Percentiles rank a stretch among this genome's conserved stretches.
These are phyloP conservation scores for Oligia strigilis DNA, from an alignment of 2,888 invertebrate species.

Conservation along the genomic window DNA sequence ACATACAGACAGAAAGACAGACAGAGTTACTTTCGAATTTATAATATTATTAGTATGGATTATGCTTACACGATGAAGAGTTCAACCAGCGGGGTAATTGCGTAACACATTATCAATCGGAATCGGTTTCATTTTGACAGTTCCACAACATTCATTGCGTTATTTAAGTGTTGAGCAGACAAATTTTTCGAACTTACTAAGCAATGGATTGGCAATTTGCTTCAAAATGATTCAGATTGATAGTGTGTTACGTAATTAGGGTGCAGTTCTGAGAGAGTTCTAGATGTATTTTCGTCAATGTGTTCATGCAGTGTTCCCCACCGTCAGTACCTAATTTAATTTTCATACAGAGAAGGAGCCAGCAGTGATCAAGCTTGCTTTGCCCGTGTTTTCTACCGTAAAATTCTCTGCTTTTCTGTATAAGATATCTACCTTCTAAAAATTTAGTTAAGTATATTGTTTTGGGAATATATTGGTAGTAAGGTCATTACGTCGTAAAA, in stretches of 20 bases:
- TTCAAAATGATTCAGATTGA: too few relatives aligned
- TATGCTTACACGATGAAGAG: conserved; percentile 21
- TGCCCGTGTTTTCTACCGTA: conserved; percentile 24
- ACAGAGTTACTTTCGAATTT: too few relatives aligned
- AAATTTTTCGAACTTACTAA: too few relatives aligned
- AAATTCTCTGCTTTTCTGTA: conserved; percentile 22
- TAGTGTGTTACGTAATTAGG: too few relatives aligned
- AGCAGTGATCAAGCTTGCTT: conserved; percentile 37
- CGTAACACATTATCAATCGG: too few relatives aligned
- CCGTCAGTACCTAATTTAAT: conserved; percentile 25
- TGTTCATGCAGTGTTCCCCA: conserved; percentile 13
- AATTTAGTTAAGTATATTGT: conserved; percentile 8
- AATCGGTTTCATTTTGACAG: too few relatives aligned
- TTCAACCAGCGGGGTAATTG: conserved; percentile 3
- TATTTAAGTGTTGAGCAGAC: too few relatives aligned
- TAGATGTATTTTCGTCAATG: conserved; percentile 22
- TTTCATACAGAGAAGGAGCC: conserved; percentile 29
- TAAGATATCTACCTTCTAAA: conserved; percentile 3
- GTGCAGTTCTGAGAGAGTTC: conserved; percentile 15
- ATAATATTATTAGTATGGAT: too few relatives aligned
- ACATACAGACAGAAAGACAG: too few relatives aligned
- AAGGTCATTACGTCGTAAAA: conserved; percentile 13
- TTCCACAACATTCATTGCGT: too few relatives aligned
- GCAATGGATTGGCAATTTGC: too few relatives aligned
- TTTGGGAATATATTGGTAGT: neutral